These are phyloP conservation scores for Tokudaia muenninki DNA, from an alignment of 2,797 vertebrate species.

Conservation along the genomic window DNA sequence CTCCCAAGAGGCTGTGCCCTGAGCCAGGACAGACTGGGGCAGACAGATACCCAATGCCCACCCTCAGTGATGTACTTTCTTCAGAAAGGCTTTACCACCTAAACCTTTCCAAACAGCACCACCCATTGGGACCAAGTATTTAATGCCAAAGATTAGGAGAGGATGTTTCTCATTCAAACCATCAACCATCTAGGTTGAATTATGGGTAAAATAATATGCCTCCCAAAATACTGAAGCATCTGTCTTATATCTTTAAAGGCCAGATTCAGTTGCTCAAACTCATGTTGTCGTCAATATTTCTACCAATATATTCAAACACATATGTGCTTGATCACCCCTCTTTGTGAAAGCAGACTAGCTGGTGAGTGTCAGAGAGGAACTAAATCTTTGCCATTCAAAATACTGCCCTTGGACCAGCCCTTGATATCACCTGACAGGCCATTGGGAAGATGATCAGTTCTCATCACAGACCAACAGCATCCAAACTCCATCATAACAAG, in stretches of 20 bases:
- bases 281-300: not conserved
- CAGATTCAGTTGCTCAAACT: not conserved
- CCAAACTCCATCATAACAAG: not conserved
- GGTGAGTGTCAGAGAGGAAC: not conserved
- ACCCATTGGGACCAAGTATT: not conserved
- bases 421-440: not conserved
- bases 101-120: not conserved
- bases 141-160: not conserved
- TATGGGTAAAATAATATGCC: not conserved
- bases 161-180: not conserved
- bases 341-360: not conserved
- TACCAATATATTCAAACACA: not conserved
- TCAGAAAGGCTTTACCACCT: not conserved
- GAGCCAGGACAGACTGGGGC: no score
- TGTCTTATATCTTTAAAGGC: not conserved
- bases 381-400: not conserved
- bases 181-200: not conserved
- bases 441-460: not conserved
- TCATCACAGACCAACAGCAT: not conserved
- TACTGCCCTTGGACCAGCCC: not conserved
- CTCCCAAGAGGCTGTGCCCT: no score
- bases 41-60: not conserved
- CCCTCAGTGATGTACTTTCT: not conserved
- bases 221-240: not conserved
- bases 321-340: not conserved